Conservation (phyloP, 2,113 vertebrate genomes). For the Meles meles region DNA sequence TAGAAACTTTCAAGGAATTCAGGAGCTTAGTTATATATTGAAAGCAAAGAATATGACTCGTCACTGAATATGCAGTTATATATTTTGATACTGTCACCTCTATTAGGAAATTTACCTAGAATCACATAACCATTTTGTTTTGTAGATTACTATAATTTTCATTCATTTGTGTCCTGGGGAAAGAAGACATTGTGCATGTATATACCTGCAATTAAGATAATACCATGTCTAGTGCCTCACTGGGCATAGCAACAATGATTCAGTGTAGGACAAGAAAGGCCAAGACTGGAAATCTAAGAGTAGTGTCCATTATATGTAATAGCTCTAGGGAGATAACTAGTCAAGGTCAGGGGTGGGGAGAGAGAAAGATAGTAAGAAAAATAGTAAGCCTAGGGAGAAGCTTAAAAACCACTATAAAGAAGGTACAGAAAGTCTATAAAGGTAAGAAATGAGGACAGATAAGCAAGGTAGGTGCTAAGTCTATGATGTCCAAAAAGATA, state of each 20-base stretch:
- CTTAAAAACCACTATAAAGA: neutral
- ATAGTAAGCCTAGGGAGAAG: neutral
- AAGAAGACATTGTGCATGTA: neutral
- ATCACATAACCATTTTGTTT: constrained; percentile 12
- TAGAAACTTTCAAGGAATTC: neutral
- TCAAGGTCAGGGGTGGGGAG: neutral
- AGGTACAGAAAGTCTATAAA: neutral
- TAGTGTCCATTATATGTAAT: neutral
- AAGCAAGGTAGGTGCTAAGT: neutral
- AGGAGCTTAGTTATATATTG: neutral
- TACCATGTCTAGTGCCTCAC: neutral
- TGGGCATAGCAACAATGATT: neutral
- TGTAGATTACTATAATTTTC: constrained; percentile 24
- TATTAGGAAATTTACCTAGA: constrained; percentile 39
- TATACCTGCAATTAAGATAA: neutral
- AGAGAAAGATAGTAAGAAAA: too few species aligned
- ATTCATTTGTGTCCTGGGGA: neutral
- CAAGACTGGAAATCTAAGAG: neutral
- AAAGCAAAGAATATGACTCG: neutral
- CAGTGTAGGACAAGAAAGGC: neutral
- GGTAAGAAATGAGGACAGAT: neutral
- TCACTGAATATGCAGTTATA: constrained; percentile 21
- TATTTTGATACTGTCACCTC: constrained; percentile 31
- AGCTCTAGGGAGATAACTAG: neutral
- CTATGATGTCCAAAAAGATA: neutral